These are phyloP conservation scores for Hylaeus volcanicus DNA, from an alignment of 1,140 invertebrate genomes.

Conservation along the genomic window DNA sequence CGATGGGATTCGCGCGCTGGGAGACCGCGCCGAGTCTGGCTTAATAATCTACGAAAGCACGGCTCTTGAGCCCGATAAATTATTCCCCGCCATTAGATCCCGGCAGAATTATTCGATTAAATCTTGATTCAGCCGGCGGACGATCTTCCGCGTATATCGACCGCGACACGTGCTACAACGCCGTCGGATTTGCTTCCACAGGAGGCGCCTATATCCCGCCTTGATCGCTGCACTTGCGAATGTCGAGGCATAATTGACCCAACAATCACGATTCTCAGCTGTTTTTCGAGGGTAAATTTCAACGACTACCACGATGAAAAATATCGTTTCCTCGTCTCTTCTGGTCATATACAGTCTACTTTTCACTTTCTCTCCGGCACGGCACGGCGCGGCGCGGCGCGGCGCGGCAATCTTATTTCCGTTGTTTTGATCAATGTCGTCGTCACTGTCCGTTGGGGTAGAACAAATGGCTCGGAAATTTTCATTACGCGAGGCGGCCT, in stretches of 20 bases:
- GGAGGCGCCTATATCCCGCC: not conserved
- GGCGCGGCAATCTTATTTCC: too few relatives aligned
- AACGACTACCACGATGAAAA: not conserved
- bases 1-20: not conserved
- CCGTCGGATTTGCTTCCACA: not conserved
- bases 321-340: too few relatives aligned
- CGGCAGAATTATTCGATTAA: constrained; percentile 74
- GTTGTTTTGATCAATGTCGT: too few relatives aligned
- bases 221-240: constrained; percentile 16
- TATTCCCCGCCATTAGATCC: constrained; percentile 71
- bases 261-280: not conserved
- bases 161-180: constrained; percentile 1
- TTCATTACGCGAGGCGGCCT: not conserved
- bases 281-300: constrained; percentile 16
- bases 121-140: constrained; percentile 67
- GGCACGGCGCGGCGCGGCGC: too few relatives aligned
- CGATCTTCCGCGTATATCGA: constrained; percentile 45
- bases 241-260: constrained; percentile 27
- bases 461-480: not conserved
- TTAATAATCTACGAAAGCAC: constrained; percentile 46
- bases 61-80: constrained; percentile 57
- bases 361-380: too few relatives aligned
- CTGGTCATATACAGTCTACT: too few relatives aligned
- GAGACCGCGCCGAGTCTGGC: not conserved
- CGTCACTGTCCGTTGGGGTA: too few relatives aligned